Base-by-base conservation (phyloP, 2,113 vertebrate genomes). In the Corythornis cristatus region DNA sequence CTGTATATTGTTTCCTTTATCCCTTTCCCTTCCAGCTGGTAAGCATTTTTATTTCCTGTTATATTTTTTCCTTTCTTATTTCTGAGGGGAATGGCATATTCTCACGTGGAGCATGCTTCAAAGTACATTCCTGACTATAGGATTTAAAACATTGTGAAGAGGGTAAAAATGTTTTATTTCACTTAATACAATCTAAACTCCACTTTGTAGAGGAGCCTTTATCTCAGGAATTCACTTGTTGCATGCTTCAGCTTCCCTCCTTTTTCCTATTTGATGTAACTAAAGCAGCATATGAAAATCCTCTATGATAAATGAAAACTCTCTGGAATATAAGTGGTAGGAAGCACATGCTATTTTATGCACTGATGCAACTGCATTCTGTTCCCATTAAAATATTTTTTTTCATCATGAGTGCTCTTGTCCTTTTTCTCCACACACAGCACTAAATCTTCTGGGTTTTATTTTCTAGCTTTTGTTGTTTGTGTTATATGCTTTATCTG, bases 391-490 rank as follows among this genome's bases (percentile, higher is more conserved):
- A 73, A 89, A 70, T 7, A 58, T 18, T 54, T 77, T 81, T 88
- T 92, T 95, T 96, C 54, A 75, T 86, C 51, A 6, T 71, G 46
- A 92, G 16, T 68, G 51, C 33, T 86, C 78, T 88, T 91, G 72
- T 80, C 85, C 37, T 79, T 83, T 93, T 60, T 67, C 64, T 94
- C 61, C 57, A 74, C 45, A 70, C 40, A 85, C 0, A 2, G 33
- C 65, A 54, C 37, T 78, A 75, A 68, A 51, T 87, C 45, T 81
- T 72, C 86, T 86, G 90, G 43, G 74, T 77, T 90, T 92, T 96
- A 94, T 93, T 95, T 95, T 92, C 70, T 58, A 54, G 62, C 58
- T 92, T 89, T 95, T 85, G n/a, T 72, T 90, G 84, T 85, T 78
- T 92, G 64, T 6, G 0, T 71, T 85, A 42, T 31, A n/a, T 15